Evolutionary conservation across 2,888 invertebrate species (phyloP).

Genomic region (Anaspis maculata): DNA sequence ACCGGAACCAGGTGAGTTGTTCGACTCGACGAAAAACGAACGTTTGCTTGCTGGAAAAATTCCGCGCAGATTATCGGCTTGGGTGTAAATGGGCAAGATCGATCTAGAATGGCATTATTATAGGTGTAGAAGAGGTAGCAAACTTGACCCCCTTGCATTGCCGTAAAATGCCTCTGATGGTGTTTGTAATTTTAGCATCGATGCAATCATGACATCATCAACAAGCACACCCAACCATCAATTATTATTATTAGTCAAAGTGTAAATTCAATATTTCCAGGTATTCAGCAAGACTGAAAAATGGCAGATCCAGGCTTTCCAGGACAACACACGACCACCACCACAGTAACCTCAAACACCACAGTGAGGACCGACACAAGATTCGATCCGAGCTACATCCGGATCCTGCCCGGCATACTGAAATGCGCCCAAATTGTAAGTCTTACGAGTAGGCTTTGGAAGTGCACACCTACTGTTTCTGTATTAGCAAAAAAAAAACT

Average conservation of each 20-base stretch:
- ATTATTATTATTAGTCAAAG: neutral
- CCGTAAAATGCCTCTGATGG: too few relatives aligned
- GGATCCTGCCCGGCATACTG: constrained; percentile 65
- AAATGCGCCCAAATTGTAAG: constrained; percentile 72
- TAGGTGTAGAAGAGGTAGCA: too few relatives aligned
- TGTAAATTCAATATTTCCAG: neutral
- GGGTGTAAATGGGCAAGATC: neutral
- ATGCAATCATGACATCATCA: neutral
- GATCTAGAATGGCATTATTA: neutral
- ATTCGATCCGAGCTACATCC: constrained; percentile 64
- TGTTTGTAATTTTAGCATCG: too few relatives aligned
- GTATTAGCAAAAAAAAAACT: too few relatives aligned
- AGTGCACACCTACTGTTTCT: too few relatives aligned
- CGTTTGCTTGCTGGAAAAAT: too few relatives aligned
- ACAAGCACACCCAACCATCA: neutral
- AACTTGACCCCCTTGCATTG: too few relatives aligned
- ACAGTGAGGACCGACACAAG: constrained; percentile 65
- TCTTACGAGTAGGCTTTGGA: too few relatives aligned
- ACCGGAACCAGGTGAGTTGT: too few relatives aligned
- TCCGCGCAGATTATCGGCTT: too few relatives aligned
- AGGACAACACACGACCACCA: constrained; percentile 65
- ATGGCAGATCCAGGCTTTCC: constrained; percentile 61
- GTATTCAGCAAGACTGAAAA: constrained; percentile 2
- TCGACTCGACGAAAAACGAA: too few relatives aligned
- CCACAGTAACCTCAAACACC: constrained; percentile 58